Base-by-base conservation (phyloP, 2,113 vertebrate species). In the Coracopsis vasa region DNA sequence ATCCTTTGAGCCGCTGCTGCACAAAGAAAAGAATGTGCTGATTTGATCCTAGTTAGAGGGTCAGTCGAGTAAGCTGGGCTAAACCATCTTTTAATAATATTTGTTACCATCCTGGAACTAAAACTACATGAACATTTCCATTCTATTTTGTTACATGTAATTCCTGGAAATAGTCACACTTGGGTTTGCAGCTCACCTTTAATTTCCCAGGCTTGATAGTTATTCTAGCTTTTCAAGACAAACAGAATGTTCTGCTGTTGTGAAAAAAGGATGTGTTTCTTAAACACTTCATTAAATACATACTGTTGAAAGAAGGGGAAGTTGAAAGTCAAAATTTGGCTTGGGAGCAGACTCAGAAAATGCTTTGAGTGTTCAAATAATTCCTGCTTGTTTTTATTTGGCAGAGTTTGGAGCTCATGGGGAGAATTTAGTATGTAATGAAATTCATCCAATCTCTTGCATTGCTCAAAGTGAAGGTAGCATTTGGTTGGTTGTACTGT, bases 211-310 rank as follows among this genome's bases (percentile, higher is more conserved):
- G 39, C 67, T 90, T 75, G 47, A 65, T 61, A 86, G 58, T 90
- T 80, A 51, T 60, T 84, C n/a, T 92, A 28, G 47, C 65, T 92
- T 91, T 91, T 92, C 2, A 50, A 85, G 51, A 74, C 1, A 35
- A 88, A 92, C 88, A 93, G 61, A 96, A 80, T 84, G 65, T 95
- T 88, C 65, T 80, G 70, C 44, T 89, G 31, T 82, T 95, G 58
- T 31, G 67, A 88, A 90, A 83, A 96, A 64, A 88, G 50, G 67
- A 95, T 88, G 31, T 91, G 51, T 94, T 95, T 91, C 77, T 97
- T 92, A 92, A 92, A 73, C 56, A 69, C 69, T 88, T 96, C 54
- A 86, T 92, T 83, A 90, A 95, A 86, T 86, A 88, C 80, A 35
- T 83, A 50, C 71, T 71, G 21, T 88, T 94, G 85, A 97, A 94